Conservation (phyloP, 2,113 vertebrate genomes). For the Sceloporus undulatus region DNA sequence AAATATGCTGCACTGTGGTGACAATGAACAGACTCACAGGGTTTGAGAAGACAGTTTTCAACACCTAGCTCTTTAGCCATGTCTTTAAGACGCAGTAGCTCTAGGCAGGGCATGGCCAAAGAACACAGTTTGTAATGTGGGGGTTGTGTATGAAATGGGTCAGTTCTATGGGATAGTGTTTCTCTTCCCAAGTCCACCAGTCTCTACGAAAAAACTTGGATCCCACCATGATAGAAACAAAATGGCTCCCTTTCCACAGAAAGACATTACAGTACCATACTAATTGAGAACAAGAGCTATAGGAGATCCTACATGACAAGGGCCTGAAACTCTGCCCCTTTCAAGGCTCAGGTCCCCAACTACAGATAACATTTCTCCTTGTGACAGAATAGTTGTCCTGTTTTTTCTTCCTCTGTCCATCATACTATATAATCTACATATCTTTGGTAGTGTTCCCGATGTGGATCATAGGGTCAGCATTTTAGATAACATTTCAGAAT, state of each 20-base stretch:
- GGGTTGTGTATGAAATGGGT: not conserved
- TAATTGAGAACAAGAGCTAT: not conserved
- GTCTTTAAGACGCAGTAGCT: not conserved
- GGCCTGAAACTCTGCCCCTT: not conserved
- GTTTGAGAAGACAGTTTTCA: not conserved
- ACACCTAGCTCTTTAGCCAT: not conserved
- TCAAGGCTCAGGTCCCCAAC: not conserved
- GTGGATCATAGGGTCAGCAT: no score
- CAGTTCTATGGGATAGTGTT: not conserved
- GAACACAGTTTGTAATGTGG: not conserved
- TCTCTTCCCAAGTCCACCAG: no score
- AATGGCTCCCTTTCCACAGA: no score
- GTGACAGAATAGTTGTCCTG: no score
- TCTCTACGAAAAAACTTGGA: no score
- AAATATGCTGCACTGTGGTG: not conserved
- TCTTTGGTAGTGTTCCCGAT: no score
- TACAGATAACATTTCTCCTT: no score
- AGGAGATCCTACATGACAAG: not conserved
- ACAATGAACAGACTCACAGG: not conserved
- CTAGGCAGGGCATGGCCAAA: not conserved
- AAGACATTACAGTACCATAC: not conserved
- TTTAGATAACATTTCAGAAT: no score
- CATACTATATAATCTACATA: no score
- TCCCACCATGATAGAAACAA: no score
- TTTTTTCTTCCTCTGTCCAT: no score